Conservation (phyloP, 2,797 vertebrate species). For the Martes flavigula region DNA sequence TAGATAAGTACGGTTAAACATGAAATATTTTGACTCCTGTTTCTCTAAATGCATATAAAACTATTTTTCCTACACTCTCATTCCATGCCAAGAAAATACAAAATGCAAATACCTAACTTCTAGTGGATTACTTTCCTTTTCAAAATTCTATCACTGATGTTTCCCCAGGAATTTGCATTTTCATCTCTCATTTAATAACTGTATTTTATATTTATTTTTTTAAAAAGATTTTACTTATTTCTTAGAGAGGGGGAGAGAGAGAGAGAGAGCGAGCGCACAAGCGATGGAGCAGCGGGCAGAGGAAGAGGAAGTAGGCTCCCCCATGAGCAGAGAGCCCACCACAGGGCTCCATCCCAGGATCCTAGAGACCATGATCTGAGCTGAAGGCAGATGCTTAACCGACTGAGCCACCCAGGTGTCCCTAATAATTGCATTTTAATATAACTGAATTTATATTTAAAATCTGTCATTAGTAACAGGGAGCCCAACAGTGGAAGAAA, state of each 20-base stretch:
- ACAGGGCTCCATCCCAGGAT: too few relatives aligned
- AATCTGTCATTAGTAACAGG: neutral
- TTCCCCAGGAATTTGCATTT: neutral
- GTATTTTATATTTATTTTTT: neutral
- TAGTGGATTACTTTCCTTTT: neutral
- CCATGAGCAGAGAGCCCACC: neutral
- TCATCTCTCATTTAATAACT: neutral
- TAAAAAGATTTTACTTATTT: neutral
- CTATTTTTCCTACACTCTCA: neutral
- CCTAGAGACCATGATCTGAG: too few relatives aligned
- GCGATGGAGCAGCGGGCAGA: neutral
- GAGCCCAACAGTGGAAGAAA: neutral
- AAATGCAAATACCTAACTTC: neutral
- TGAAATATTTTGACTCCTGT: neutral
- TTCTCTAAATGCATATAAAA: neutral
- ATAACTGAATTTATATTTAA: neutral
- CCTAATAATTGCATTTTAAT: neutral
- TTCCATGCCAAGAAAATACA: neutral
- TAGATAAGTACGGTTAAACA: neutral
- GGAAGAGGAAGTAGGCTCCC: neutral
- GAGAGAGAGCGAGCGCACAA: neutral
- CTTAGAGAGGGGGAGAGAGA: neutral
- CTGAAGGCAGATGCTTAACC: too few relatives aligned
- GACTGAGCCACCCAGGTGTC: too few relatives aligned
- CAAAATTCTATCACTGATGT: neutral